Evolutionary conservation across 2,113 vertebrate genomes (phyloP).

Genomic region (Corythornis vintsioides): DNA sequence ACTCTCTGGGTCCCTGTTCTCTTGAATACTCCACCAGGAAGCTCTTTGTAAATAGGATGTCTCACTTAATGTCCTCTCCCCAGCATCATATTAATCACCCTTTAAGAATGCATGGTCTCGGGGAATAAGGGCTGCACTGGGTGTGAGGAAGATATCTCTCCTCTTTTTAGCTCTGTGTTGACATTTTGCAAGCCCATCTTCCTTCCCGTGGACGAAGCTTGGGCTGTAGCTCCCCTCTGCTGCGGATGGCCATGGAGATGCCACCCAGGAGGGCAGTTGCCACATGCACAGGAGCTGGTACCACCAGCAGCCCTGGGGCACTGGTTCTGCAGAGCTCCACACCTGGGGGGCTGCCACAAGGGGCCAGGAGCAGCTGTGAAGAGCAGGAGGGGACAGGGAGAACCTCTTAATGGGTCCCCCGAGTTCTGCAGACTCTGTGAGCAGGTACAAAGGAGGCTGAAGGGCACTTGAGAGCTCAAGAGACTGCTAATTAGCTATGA

Average conservation of each 20-base stretch:
- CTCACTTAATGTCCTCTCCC: neutral
- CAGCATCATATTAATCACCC: neutral
- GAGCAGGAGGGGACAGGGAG: neutral
- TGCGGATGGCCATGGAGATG: accelerated
- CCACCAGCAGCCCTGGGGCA: neutral
- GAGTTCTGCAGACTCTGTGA: neutral
- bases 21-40: neutral
- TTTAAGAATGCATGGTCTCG: accelerated
- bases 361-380: accelerated
- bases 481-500: neutral
- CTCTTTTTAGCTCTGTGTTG: neutral
- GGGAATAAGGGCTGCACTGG: neutral
- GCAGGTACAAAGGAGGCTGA: neutral
- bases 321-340: neutral
- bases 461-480: neutral
- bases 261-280: accelerated
- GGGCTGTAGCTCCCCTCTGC: accelerated
- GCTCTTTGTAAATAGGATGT: neutral
- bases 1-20: neutral
- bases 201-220: accelerated
- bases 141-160: accelerated
- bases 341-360: neutral
- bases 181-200: accelerated
- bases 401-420: accelerated
- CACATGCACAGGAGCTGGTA: accelerated